Evolutionary conservation across 1,140 invertebrate species (phyloP).

Genomic region (Caerostris darwini): DNA sequence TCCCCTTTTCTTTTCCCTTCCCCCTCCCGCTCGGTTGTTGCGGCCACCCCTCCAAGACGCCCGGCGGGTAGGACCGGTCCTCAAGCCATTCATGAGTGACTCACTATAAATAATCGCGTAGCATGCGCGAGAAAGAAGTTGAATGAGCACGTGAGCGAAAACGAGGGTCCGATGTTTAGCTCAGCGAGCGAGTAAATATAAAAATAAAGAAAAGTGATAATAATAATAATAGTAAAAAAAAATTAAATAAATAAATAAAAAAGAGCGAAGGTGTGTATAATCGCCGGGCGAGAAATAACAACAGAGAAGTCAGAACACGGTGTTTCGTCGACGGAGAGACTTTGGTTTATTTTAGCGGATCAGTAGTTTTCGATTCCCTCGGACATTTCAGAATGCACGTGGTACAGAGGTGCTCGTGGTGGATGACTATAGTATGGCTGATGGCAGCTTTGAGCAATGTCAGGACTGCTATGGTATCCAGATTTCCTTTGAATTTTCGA

Average conservation of each 20-base stretch:
- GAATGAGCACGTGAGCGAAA: slow-evolving; percentile 69
- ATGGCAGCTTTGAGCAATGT: slow-evolving; percentile 35
- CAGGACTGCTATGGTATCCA: slow-evolving; percentile 75
- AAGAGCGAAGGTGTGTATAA: not conserved
- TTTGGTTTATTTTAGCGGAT: not conserved
- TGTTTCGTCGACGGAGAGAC: not conserved
- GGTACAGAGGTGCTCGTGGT: slow-evolving; percentile 62
- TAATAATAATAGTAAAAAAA: not conserved
- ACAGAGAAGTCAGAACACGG: not conserved
- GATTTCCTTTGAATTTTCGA: slow-evolving; percentile 73
- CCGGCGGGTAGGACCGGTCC: slow-evolving; percentile 72
- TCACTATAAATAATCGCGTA: slow-evolving; percentile 79
- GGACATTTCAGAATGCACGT: slow-evolving; percentile 23
- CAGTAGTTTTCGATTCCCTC: not conserved
- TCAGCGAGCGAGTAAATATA: not conserved
- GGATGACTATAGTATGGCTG: slow-evolving; percentile 54
- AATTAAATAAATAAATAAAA: not conserved
- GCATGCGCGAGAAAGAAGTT: slow-evolving; percentile 75
- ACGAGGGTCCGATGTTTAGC: not conserved
- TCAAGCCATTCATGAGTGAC: slow-evolving; percentile 76
- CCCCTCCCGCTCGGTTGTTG: slow-evolving; percentile 17
- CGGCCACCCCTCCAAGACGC: slow-evolving; percentile 71
- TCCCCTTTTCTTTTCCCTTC: not conserved
- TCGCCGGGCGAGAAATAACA: not conserved
- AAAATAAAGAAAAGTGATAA: too few species aligned